Conservation (phyloP, 53 echinoderm and acorn worm species). For the Antedon mediterranea region DNA sequence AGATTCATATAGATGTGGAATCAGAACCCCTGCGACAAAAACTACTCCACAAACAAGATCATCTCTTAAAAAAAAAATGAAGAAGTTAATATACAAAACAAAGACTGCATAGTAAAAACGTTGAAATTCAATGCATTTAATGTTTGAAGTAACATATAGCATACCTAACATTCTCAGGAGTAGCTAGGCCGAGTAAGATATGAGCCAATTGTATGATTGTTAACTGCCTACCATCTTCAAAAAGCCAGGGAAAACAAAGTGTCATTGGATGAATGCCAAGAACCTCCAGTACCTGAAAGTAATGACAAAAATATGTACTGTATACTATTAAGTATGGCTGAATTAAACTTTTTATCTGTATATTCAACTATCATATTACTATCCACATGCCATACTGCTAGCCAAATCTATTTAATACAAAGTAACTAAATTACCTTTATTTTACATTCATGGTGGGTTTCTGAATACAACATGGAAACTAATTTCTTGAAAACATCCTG, state of each 20-base stretch:
- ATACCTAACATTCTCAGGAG: neutral
- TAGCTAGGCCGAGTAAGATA: neutral
- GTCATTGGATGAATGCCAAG: conserved; percentile 18
- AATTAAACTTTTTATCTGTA: too few species aligned
- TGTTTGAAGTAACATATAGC: too few species aligned
- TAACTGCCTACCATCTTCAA: neutral
- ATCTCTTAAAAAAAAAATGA: neutral
- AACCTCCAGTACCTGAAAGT: conserved; percentile 14
- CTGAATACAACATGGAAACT: neutral
- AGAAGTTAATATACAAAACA: neutral
- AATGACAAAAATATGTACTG: neutral
- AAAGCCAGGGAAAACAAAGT: conserved; percentile 25
- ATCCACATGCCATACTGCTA: neutral
- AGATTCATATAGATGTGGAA: neutral
- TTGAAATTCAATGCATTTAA: too few species aligned
- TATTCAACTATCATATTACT: too few species aligned
- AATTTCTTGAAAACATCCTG: neutral
- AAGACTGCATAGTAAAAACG: too few species aligned
- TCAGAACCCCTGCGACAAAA: neutral
- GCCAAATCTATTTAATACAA: neutral
- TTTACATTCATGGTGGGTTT: neutral
- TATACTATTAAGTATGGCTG: too few species aligned
- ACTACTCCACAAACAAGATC: neutral
- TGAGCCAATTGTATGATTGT: neutral
- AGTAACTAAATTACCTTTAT: conserved; percentile 4